Evolutionary conservation across 2,888 invertebrate species (phyloP).

Genomic region (Steromphala cineraria): DNA sequence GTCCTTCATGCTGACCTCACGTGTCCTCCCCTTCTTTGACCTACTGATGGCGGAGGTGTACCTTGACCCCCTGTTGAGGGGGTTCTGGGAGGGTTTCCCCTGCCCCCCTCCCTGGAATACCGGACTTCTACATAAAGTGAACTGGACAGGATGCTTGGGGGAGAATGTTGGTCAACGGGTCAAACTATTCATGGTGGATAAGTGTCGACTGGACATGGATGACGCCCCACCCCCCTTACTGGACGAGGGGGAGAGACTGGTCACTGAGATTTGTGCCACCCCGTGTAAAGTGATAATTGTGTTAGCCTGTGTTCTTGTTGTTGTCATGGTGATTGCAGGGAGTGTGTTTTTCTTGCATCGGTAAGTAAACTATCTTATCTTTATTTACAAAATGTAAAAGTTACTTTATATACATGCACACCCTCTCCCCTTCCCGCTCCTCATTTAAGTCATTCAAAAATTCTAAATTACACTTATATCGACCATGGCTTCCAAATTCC

Average conservation of each 20-base stretch:
- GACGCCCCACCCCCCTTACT: slow-evolving; percentile 3
- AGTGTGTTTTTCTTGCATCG: slow-evolving; percentile 37
- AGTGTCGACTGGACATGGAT: slow-evolving; percentile 42
- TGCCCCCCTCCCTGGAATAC: slow-evolving; percentile 52
- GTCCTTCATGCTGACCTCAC: slow-evolving; percentile 17
- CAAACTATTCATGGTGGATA: slow-evolving; percentile 45
- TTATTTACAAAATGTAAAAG: no score
- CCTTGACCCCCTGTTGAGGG: slow-evolving; percentile 39
- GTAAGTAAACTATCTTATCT: slow-evolving; percentile 31
- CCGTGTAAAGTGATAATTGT: slow-evolving; percentile 42
- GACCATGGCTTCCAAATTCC: no score
- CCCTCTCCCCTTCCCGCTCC: no score
- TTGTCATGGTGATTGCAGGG: slow-evolving; percentile 34
- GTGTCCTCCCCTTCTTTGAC: slow-evolving; percentile 20
- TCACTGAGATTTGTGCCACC: slow-evolving; percentile 34
- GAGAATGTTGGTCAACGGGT: slow-evolving; percentile 41
- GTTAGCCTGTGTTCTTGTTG: slow-evolving; percentile 36
- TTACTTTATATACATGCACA: no score
- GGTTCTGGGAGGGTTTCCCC: slow-evolving; percentile 48
- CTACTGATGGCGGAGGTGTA: slow-evolving; percentile 30
- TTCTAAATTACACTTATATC: no score
- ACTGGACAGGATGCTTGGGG: slow-evolving; percentile 49
- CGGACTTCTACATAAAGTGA: slow-evolving; percentile 38
- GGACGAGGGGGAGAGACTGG: slow-evolving; percentile 32
- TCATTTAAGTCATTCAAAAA: no score